Evolutionary conservation across 1,140 invertebrate species (phyloP).

Genomic region (Littorina saxatilis): DNA sequence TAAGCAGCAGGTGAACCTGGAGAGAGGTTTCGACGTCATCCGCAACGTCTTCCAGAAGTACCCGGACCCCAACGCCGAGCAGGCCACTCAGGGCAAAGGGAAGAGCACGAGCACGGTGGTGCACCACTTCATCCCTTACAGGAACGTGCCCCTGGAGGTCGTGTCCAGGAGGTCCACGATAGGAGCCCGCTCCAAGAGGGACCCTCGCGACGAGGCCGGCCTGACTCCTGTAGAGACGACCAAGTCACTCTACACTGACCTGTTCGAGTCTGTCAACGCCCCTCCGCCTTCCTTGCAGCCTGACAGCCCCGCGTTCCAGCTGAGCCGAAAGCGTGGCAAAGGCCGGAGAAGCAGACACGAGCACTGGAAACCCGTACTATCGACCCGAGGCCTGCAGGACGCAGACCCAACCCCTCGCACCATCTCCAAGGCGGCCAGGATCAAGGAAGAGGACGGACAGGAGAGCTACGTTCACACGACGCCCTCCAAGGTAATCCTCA

Average conservation of each 20-base stretch:
- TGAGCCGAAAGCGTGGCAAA: too few relatives aligned
- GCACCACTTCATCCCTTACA: background rate
- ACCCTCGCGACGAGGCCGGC: background rate
- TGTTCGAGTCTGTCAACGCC: too few relatives aligned
- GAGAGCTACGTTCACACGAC: background rate
- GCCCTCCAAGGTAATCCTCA: slow-evolving; percentile 11
- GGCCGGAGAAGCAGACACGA: too few relatives aligned
- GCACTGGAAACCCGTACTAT: background rate
- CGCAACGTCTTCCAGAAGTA: background rate
- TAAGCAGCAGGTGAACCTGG: background rate
- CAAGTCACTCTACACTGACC: too few relatives aligned
- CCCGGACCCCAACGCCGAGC: background rate
- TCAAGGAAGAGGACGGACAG: background rate
- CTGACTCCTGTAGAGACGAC: background rate
- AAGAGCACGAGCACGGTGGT: too few relatives aligned
- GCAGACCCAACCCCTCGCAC: too few relatives aligned
- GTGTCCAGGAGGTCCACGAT: slow-evolving; percentile 3
- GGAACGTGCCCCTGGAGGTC: background rate
- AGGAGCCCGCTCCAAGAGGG: background rate
- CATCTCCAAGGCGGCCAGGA: background rate
- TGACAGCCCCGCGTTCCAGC: background rate
- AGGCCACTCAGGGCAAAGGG: too few relatives aligned
- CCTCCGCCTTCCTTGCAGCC: too few relatives aligned
- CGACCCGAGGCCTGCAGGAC: background rate
- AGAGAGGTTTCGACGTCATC: background rate